Evolutionary conservation across 2,113 vertebrate species (phyloP).

Genomic region (Pygoscelis adeliae): DNA sequence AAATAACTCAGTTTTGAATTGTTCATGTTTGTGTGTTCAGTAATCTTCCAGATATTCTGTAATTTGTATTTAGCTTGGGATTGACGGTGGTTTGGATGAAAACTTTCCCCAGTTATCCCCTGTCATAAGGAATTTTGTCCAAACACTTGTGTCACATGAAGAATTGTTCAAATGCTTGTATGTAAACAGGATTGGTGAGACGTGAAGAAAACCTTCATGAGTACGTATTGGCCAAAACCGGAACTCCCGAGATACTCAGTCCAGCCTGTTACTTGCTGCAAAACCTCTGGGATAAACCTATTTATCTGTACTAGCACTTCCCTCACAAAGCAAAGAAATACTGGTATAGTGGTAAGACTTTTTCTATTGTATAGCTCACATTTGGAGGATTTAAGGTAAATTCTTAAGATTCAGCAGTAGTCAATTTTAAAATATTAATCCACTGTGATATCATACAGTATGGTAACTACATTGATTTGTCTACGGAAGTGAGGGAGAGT

Average conservation of each 20-base stretch:
- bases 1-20: background rate
- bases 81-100: background rate
- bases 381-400: background rate
- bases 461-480: background rate
- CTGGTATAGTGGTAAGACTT: background rate
- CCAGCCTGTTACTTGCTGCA: background rate
- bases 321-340: background rate
- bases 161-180: background rate
- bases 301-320: background rate
- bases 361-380: background rate
- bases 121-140: background rate
- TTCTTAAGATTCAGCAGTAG: background rate
- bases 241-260: background rate
- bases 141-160: background rate
- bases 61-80: background rate
- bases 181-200: background rate
- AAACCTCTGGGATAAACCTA: background rate
- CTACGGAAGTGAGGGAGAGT: background rate
- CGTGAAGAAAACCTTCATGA: background rate
- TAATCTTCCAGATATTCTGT: background rate
- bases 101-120: background rate
- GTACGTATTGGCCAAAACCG: background rate
- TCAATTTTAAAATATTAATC: background rate
- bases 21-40: background rate
- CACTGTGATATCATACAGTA: background rate